These are phyloP conservation scores for Cossypha caffra DNA, from an alignment of 2,797 vertebrate genomes.

Conservation along the genomic window DNA sequence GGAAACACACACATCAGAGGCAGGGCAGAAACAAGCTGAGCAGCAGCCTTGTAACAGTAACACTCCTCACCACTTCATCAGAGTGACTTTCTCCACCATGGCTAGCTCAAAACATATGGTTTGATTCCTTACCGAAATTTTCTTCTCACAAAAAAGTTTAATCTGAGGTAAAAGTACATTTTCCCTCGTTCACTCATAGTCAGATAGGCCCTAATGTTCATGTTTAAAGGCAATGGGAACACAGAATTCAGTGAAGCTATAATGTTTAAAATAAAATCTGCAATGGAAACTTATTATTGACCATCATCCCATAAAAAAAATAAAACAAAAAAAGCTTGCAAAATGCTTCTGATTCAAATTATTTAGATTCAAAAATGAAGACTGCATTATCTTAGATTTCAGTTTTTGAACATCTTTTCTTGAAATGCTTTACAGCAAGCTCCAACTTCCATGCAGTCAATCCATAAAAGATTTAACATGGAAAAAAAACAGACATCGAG, in stretches of 20 bases:
- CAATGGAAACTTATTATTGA: not conserved
- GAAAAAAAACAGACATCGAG: not conserved
- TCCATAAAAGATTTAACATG: rapidly evolving
- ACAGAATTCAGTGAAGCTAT: constrained; percentile 9
- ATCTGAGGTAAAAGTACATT: not conserved
- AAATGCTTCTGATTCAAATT: not conserved
- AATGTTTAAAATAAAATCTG: constrained; percentile 19
- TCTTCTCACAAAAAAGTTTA: not conserved
- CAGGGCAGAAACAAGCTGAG: not conserved
- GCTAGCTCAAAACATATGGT: not conserved
- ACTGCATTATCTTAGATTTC: not conserved
- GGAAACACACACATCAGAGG: not conserved
- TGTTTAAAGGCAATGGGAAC: constrained; percentile 43
- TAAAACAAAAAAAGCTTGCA: not conserved
- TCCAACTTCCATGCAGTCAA: not conserved
- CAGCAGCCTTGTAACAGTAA: not conserved
- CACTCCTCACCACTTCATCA: not conserved
- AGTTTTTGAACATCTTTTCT: not conserved
- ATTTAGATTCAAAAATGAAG: not conserved
- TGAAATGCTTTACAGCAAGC: not conserved
- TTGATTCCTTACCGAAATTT: not conserved
- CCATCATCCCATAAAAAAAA: not conserved
- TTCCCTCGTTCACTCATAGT: not conserved
- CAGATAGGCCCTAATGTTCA: constrained; percentile 21
- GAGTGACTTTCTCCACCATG: not conserved